A percentile compares a stretch with the other conserved stretches of the same genome.
phyloP scores from a whole-genome alignment of 2,797 vertebrate species.

The Neosilurus mollespiculum region DNA sequence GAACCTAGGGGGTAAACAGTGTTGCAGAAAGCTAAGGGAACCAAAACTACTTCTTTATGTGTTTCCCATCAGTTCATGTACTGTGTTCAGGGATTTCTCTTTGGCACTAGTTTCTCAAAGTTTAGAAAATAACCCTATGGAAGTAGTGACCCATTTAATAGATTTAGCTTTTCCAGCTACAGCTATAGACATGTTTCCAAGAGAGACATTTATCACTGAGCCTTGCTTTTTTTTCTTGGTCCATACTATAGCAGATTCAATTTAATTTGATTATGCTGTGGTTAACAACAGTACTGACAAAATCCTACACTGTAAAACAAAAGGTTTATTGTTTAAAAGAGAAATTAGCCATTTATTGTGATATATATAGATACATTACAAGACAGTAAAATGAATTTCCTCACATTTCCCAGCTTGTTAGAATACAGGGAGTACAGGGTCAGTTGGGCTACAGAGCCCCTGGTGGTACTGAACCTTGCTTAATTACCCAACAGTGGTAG shows the following conservation, averaged over 20 bases:
- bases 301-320: not conserved
- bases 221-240: conserved; percentile 2
- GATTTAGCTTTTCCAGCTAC: conserved; percentile 52
- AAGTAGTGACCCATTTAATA: conserved; percentile 69
- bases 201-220: conserved; percentile 13
- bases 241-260: conserved; percentile 13
- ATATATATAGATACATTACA: not conserved
- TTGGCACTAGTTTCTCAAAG: conserved; percentile 57
- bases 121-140: conserved; percentile 69
- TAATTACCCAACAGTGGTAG: not conserved
- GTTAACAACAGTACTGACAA: conserved; percentile 7
- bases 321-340: not conserved
- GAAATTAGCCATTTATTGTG: not conserved
- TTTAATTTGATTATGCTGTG: conserved; percentile 30
- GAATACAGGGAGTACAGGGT: not conserved
- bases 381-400: not conserved
- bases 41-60: conserved; percentile 57
- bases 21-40: conserved; percentile 33
- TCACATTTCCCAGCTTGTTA: not conserved
- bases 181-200: conserved; percentile 37
- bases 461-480: not conserved
- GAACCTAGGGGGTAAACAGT: conserved; percentile 37
- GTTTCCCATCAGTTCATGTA: conserved; percentile 63
- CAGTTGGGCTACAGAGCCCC: too few relatives aligned
- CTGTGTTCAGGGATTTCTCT: conserved; percentile 60